Evolutionary conservation across 1,140 invertebrate species (phyloP).

Genomic region (Lordiphosa mommai): DNA sequence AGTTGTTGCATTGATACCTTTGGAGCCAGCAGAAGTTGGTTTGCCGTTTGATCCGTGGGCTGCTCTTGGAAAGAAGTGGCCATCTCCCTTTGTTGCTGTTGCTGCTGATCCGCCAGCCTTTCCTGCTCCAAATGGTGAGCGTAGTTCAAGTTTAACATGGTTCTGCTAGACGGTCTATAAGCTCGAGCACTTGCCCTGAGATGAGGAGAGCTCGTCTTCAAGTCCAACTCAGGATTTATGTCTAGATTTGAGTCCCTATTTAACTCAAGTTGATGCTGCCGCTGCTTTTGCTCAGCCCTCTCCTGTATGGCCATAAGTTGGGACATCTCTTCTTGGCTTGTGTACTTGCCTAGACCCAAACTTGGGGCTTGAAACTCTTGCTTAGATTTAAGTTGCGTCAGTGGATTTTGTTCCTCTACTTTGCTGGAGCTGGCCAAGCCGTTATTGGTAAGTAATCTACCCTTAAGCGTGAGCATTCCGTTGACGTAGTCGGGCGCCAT

Average conservation of each 20-base stretch:
- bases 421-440: not conserved
- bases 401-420: not conserved
- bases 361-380: not conserved
- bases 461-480: slow-evolving; percentile 51
- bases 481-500: slow-evolving; percentile 39
- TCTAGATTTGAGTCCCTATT: slow-evolving; percentile 2
- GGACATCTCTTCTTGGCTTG: not conserved
- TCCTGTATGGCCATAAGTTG: not conserved
- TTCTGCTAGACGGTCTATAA: not conserved
- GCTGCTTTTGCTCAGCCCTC: not conserved
- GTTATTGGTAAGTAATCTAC: slow-evolving; percentile 30
- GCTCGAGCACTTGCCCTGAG: not conserved
- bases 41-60: not conserved
- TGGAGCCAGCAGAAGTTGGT: not conserved
- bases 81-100: not conserved
- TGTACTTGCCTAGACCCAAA: not conserved
- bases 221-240: not conserved
- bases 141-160: slow-evolving; percentile 1
- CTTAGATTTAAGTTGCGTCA: not conserved
- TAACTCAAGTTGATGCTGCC: slow-evolving; percentile 4
- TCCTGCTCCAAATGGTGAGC: not conserved
- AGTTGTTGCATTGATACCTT: not conserved
- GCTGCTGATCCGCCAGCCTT: not conserved
- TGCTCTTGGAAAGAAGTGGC: not conserved
- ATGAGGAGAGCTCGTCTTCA: not conserved